These are phyloP conservation scores for Phaedon cochleariae DNA, from an alignment of 2,888 invertebrate genomes.

Conservation along the genomic window DNA sequence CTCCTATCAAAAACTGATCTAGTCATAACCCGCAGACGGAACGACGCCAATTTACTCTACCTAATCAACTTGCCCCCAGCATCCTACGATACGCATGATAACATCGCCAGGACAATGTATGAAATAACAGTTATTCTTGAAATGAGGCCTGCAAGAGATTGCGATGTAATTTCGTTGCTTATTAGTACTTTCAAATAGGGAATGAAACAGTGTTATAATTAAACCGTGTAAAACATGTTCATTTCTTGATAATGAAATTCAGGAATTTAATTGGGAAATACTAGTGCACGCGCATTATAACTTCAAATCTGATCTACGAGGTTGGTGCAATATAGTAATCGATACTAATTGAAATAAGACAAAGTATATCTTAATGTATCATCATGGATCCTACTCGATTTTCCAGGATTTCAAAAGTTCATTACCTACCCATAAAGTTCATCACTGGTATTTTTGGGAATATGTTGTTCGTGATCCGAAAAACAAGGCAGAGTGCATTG, in stretches of 20 bases:
- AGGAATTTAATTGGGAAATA: slow-evolving; percentile 5
- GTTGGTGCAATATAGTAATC: too few species aligned
- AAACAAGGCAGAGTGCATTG: too few species aligned
- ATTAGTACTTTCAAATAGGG: slow-evolving; percentile 46
- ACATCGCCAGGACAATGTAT: slow-evolving; percentile 48
- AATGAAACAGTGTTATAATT: slow-evolving; percentile 23
- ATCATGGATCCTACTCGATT: too few species aligned
- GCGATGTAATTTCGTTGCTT: slow-evolving; percentile 50
- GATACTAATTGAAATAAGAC: too few species aligned
- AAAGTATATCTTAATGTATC: too few species aligned
- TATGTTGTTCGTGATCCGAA: too few species aligned
- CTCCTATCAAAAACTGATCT: slow-evolving; percentile 28
- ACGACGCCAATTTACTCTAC: slow-evolving; percentile 29
- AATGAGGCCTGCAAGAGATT: slow-evolving; percentile 49
- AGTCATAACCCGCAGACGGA: slow-evolving; percentile 21
- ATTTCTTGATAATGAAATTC: slow-evolving; percentile 14
- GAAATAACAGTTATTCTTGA: slow-evolving; percentile 54
- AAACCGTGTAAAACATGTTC: slow-evolving; percentile 8
- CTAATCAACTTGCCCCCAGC: slow-evolving; percentile 35
- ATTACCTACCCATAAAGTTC: too few species aligned
- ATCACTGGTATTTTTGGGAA: too few species aligned
- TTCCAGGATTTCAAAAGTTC: too few species aligned
- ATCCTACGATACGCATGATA: slow-evolving; percentile 40
- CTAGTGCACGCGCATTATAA: too few species aligned
- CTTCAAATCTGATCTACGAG: too few species aligned